Evolutionary conservation across 2,888 invertebrate species (phyloP).

Genomic region (Tetranychus truncatus): DNA sequence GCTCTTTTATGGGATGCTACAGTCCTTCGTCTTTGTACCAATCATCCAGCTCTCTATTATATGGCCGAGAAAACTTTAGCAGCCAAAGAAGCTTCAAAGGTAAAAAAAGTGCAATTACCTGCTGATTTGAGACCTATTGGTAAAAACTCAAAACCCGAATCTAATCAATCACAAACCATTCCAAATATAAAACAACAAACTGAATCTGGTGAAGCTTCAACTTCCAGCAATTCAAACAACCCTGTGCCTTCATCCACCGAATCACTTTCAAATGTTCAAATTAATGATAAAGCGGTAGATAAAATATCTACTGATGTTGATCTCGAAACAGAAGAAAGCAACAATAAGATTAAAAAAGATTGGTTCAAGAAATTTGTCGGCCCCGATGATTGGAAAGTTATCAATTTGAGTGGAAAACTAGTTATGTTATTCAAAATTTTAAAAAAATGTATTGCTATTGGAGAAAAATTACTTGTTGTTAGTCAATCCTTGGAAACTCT

Average conservation of each 20-base stretch:
- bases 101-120: neutral
- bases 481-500: slow-evolving; percentile 84
- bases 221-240: too few relatives aligned
- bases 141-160: too few relatives aligned
- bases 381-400: neutral
- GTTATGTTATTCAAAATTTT: slow-evolving; percentile 66
- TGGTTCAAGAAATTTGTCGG: too few relatives aligned
- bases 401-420: slow-evolving; percentile 59
- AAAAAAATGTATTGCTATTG: slow-evolving; percentile 74
- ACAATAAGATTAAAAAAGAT: too few relatives aligned
- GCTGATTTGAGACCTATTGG: neutral
- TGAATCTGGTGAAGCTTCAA: too few relatives aligned
- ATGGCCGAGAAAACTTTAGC: neutral
- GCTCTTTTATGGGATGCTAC: slow-evolving; percentile 18
- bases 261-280: too few relatives aligned
- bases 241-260: too few relatives aligned
- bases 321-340: too few relatives aligned
- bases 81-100: neutral
- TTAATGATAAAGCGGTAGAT: too few relatives aligned
- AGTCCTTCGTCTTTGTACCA: slow-evolving; percentile 39
- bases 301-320: too few relatives aligned
- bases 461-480: slow-evolving; percentile 91
- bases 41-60: slow-evolving; percentile 33
- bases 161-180: too few relatives aligned
- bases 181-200: too few relatives aligned